Evolutionary conservation across 2,888 invertebrate genomes (phyloP), one percentile per base, ranked within the genome.

Genomic region (Agonopterix heracliana): DNA sequence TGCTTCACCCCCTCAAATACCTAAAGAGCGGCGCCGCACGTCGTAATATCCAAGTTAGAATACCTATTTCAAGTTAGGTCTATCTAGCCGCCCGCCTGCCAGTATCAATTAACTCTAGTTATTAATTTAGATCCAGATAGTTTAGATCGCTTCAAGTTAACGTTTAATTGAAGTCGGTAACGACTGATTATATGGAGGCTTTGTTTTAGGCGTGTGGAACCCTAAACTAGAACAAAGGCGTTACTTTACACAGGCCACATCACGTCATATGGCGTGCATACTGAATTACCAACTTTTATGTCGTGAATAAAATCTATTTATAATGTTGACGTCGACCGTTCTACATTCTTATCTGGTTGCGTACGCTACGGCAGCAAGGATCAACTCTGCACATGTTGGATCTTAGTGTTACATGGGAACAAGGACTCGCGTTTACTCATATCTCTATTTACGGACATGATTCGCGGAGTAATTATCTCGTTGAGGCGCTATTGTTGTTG

Each of bases 271-370:
- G 74, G 67, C 68, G 62, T 68, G 68, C 74, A 71, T 68, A 62
- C 70, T 68, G 68, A 75, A 76, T 77, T 72, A 75, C 70, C 66
- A 63, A 71, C 66, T 73, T 76, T 74, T 71, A 73, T 72, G 66
- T 78, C 63, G 74, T 78, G 81, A 81, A 82, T 83, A 77, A 79
- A 79, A 70, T 80, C 86, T 86, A 87, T 86, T 86, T 84, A 82
- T 87, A 86, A 78, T 68, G 81, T 78, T 84, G 85, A 86, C 82
- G 83, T 68, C 34, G 36, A 54, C 55, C 75, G 82, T 68, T 77
- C 82, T 63, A 84, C 78, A 87, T 85, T 81, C 82, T 86, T 87
- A 87, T 86, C 86, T 81, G 17, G 62, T 52, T 55, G 59, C 60
- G 69, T 69, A 74, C 67, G 61, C 66, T 68, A 68, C 60, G 26